These are phyloP conservation scores for Scomber scombrus DNA, from an alignment of 2,113 vertebrate genomes.

Conservation along the genomic window DNA sequence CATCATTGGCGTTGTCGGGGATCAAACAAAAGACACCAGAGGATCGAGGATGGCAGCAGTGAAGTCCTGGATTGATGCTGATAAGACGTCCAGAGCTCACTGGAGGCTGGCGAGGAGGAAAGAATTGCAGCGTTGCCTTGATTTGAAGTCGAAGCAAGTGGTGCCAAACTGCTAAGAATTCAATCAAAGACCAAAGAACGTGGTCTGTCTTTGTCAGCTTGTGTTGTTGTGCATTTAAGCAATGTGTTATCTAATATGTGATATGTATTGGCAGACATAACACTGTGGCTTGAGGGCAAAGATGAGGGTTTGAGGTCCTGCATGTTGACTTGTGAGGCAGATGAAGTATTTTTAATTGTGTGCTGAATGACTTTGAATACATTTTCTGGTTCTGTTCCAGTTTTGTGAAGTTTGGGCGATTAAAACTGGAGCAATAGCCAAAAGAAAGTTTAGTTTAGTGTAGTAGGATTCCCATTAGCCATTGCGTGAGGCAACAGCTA, in stretches of 20 bases:
- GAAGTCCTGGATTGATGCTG: constrained; percentile 8
- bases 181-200: background rate
- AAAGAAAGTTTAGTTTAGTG: too few relatives aligned
- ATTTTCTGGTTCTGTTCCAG: too few relatives aligned
- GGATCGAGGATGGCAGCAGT: background rate
- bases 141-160: background rate
- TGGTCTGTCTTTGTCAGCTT: background rate
- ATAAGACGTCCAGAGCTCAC: constrained; percentile 10
- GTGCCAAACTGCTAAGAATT: background rate
- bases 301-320: too few relatives aligned
- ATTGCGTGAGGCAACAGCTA: too few relatives aligned
- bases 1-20: constrained; percentile 6
- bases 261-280: background rate
- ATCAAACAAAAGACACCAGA: background rate
- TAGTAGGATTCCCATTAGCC: too few relatives aligned
- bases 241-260: background rate
- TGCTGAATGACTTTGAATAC: too few relatives aligned
- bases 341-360: background rate
- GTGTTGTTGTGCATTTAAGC: background rate
- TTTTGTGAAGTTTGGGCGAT: too few relatives aligned
- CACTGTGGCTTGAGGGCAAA: too few relatives aligned
- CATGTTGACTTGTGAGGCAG: background rate
- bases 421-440: too few relatives aligned
- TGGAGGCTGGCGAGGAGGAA: background rate
- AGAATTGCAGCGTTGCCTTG: background rate